Conservation (phyloP, 2,113 vertebrate species). For the Pica pica region DNA sequence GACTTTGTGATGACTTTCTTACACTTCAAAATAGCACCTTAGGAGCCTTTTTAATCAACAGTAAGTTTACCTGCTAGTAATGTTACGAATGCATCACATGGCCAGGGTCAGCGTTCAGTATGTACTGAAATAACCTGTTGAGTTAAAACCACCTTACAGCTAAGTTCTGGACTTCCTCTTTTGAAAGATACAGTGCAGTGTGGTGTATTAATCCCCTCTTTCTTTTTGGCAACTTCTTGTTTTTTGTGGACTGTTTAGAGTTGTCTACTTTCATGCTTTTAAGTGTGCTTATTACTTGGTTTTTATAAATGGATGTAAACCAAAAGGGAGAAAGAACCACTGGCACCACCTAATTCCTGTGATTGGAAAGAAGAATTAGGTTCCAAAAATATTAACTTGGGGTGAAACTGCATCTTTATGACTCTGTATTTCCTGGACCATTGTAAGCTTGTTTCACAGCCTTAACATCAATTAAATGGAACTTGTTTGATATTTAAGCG, state of each 20-base stretch:
- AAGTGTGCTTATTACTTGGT: background rate
- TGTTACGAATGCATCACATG: background rate
- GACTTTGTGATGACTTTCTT: background rate
- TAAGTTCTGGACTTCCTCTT: background rate
- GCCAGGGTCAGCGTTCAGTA: background rate
- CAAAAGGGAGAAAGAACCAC: background rate
- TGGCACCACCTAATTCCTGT: background rate
- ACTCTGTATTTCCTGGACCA: background rate
- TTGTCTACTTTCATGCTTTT: background rate
- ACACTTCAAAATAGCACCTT: background rate
- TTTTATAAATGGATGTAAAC: background rate
- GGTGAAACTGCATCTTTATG: background rate
- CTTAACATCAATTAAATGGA: background rate
- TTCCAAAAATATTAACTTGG: background rate
- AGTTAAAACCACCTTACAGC: background rate
- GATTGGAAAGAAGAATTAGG: background rate
- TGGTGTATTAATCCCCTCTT: background rate
- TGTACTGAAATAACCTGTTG: background rate
- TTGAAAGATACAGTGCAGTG: background rate
- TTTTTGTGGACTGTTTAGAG: background rate
- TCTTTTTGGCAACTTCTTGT: background rate
- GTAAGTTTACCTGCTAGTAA: background rate
- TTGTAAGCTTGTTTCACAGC: background rate
- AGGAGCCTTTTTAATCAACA: background rate
- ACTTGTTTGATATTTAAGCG: background rate